Conservation (phyloP, 2,113 vertebrate genomes). For the Trematocara zebra region DNA sequence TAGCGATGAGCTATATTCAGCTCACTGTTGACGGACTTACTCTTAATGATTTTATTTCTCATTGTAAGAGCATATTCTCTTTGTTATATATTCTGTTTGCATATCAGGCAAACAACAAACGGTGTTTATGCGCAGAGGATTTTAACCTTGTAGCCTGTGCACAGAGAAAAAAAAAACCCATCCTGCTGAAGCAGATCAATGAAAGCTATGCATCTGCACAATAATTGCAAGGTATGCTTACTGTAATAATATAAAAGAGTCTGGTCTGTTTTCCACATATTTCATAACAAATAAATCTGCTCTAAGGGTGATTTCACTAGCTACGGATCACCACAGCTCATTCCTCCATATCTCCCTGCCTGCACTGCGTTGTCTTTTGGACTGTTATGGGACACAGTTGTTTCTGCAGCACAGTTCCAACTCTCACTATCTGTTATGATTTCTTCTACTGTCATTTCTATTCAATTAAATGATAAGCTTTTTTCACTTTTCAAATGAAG, state of each 20-base stretch:
- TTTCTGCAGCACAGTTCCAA: slow-evolving; percentile 7
- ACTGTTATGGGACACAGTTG: slow-evolving; percentile 16
- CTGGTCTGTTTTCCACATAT: background rate
- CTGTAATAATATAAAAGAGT: background rate
- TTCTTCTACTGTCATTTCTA: slow-evolving; percentile 53
- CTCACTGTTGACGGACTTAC: background rate
- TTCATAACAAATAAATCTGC: slow-evolving; percentile 38
- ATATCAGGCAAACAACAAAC: slow-evolving; percentile 38
- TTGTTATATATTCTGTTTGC: slow-evolving; percentile 19
- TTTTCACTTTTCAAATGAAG: slow-evolving; percentile 35
- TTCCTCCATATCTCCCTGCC: background rate
- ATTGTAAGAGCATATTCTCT: background rate
- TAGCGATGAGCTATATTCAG: slow-evolving; percentile 8
- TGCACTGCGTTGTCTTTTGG: slow-evolving; percentile 1
- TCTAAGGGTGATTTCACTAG: background rate
- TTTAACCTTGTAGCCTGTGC: background rate
- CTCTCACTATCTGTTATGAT: slow-evolving; percentile 41
- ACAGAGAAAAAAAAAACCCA: background rate
- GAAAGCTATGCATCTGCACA: slow-evolving; percentile 40
- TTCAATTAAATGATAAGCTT: slow-evolving; percentile 74
- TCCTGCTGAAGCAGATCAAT: slow-evolving; percentile 53
- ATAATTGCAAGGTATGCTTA: slow-evolving; percentile 36
- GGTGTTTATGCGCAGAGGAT: slow-evolving; percentile 12
- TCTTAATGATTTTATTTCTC: slow-evolving; percentile 7
- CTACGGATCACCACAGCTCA: slow-evolving; percentile 6